Evolutionary conservation across 1,140 invertebrate species (phyloP).

Genomic region (Drosophila saltans): DNA sequence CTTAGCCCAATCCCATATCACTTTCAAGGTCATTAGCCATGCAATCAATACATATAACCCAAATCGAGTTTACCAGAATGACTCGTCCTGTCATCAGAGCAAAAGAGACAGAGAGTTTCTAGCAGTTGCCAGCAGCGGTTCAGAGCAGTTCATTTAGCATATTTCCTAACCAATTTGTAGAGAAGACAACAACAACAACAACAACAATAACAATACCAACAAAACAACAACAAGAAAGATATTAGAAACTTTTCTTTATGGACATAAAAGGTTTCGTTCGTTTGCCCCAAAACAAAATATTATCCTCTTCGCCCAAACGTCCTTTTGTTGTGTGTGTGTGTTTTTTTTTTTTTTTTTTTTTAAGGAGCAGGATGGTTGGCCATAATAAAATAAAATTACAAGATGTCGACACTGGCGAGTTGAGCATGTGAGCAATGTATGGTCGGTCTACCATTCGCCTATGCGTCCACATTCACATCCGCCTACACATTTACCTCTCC

Average conservation of each 20-base stretch:
- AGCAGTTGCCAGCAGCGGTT: slow-evolving; percentile 1
- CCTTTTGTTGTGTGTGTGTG: slow-evolving; percentile 12
- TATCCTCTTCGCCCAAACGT: slow-evolving; percentile 15
- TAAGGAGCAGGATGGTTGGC: background rate
- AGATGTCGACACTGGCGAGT: slow-evolving; percentile 53
- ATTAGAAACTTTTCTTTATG: slow-evolving; percentile 64
- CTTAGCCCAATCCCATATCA: slow-evolving; percentile 37
- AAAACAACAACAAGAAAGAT: slow-evolving; percentile 43
- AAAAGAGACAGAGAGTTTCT: background rate
- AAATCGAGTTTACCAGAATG: slow-evolving; percentile 13
- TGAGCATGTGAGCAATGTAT: slow-evolving; percentile 50
- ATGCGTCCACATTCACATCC: background rate
- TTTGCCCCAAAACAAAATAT: slow-evolving; percentile 30
- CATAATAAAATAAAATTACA: slow-evolving; percentile 73
- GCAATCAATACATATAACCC: slow-evolving; percentile 46
- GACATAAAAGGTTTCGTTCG: slow-evolving; percentile 47
- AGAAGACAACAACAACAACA: slow-evolving; percentile 33
- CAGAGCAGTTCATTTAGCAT: slow-evolving; percentile 53
- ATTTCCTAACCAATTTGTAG: slow-evolving; percentile 63
- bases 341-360: background rate
- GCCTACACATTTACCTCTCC: background rate
- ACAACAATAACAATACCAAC: slow-evolving; percentile 33
- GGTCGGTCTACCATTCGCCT: background rate
- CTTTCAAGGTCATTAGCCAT: slow-evolving; percentile 63
- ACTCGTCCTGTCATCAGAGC: slow-evolving; percentile 20